Evolutionary conservation across 2,888 invertebrate species (phyloP).

Genomic region (Tinea pellionella): DNA sequence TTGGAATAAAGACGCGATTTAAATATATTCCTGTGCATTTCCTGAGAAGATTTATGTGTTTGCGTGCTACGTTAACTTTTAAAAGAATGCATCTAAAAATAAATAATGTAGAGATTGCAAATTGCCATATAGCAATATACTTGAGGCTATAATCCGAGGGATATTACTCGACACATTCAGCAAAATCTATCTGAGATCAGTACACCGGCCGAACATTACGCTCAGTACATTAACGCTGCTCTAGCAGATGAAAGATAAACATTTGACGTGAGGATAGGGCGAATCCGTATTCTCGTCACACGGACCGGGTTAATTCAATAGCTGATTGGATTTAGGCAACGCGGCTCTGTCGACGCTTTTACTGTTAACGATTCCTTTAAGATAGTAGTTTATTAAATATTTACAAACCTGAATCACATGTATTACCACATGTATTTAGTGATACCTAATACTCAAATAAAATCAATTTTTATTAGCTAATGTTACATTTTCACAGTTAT

Average conservation of each 20-base stretch:
- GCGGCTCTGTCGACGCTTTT: conserved; percentile 47
- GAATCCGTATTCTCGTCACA: conserved; percentile 68
- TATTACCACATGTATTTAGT: too few relatives aligned
- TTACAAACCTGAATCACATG: too few relatives aligned
- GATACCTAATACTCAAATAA: too few relatives aligned
- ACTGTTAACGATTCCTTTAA: conserved; percentile 30
- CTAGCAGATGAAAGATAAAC: conserved; percentile 65
- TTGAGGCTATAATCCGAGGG: conserved; percentile 5
- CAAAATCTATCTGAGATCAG: conserved; percentile 31
- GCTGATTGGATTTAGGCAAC: conserved; percentile 68
- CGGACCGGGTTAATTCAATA: conserved; percentile 66
- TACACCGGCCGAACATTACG: conserved; percentile 40
- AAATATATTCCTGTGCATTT: conserved; percentile 16
- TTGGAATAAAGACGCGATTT: background rate
- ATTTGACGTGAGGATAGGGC: conserved; percentile 61
- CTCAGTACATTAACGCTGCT: conserved; percentile 51
- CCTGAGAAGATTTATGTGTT: background rate
- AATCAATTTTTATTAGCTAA: too few relatives aligned
- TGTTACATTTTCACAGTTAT: too few relatives aligned
- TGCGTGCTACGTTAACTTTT: background rate
- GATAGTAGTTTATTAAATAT: too few relatives aligned
- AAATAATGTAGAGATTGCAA: conserved; percentile 19
- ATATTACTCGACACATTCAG: conserved; percentile 30
- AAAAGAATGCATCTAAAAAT: background rate
- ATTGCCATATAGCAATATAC: conserved; percentile 20